Conservation (phyloP, 2,888 invertebrate species). For the Ephialtes manifestator region DNA sequence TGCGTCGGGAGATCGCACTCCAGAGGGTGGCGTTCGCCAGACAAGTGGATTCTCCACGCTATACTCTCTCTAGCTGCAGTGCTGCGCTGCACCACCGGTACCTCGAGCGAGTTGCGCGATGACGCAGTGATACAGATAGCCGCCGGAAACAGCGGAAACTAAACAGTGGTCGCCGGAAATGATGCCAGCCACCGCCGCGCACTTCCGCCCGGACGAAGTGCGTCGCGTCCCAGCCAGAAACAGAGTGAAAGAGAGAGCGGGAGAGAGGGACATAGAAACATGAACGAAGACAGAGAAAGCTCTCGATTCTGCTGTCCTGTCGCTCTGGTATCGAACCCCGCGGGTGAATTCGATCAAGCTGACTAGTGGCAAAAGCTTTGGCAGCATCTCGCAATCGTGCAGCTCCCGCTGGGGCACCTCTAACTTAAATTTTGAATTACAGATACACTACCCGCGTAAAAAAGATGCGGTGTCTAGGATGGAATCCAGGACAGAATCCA, state of each 20-base stretch:
- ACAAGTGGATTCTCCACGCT: conserved; percentile 52
- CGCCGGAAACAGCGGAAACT: conserved; percentile 82
- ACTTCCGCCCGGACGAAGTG: conserved; percentile 75
- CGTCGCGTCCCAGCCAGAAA: conserved; percentile 45
- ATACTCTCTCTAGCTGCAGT: conserved; percentile 14
- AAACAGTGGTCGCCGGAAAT: conserved; percentile 83
- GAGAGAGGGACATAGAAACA: not conserved
- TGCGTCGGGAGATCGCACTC: conserved; percentile 54
- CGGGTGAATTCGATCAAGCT: conserved; percentile 70
- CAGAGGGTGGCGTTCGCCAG: conserved; percentile 34
- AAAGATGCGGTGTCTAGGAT: too few relatives aligned
- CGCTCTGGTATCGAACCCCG: not conserved
- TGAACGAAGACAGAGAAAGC: conserved; percentile 1
- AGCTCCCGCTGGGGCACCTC: not conserved
- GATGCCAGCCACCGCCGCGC: conserved; percentile 80
- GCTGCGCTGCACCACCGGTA: not conserved
- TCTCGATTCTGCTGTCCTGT: conserved; percentile 30
- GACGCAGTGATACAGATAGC: conserved; percentile 81
- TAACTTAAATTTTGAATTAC: not conserved
- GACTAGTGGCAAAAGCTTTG: conserved; percentile 8
- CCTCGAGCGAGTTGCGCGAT: conserved; percentile 70
- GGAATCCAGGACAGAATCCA: too few relatives aligned
- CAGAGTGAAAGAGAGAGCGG: not conserved
- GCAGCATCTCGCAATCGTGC: not conserved
- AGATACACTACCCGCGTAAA: too few relatives aligned